Conservation (phyloP, 2,888 invertebrate genomes). For the Hedya salicella region DNA sequence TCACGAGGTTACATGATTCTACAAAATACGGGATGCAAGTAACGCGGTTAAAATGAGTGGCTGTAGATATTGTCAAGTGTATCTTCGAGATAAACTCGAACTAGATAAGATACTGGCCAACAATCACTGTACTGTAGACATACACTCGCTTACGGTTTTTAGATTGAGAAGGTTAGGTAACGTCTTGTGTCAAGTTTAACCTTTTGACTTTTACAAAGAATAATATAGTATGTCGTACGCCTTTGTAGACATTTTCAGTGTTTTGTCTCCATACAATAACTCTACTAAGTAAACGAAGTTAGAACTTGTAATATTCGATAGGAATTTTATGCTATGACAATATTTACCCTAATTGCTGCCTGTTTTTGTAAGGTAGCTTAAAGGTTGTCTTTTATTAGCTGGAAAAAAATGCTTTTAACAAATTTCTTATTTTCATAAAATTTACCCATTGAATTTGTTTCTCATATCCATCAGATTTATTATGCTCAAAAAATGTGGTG, state of each 20-base stretch:
- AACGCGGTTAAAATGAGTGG: too few species aligned
- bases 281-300: background rate
- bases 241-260: background rate
- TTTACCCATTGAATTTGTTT: too few species aligned
- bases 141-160: slow-evolving; percentile 8
- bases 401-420: too few species aligned
- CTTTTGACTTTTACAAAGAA: background rate
- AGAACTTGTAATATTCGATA: background rate
- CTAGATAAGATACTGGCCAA: background rate
- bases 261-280: background rate
- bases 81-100: background rate
- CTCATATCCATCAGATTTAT: too few species aligned
- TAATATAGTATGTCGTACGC: background rate
- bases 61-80: too few species aligned
- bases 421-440: too few species aligned
- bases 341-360: background rate
- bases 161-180: slow-evolving; percentile 22
- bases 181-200: slow-evolving; percentile 18
- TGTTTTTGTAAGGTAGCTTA: background rate
- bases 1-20: too few species aligned
- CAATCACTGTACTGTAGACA: slow-evolving; percentile 7
- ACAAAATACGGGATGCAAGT: too few species aligned
- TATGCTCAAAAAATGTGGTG: too few species aligned
- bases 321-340: background rate
- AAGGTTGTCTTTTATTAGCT: background rate